These are phyloP conservation scores for Oreotrochilus melanogaster DNA, from an alignment of 2,113 vertebrate species.

Conservation along the genomic window DNA sequence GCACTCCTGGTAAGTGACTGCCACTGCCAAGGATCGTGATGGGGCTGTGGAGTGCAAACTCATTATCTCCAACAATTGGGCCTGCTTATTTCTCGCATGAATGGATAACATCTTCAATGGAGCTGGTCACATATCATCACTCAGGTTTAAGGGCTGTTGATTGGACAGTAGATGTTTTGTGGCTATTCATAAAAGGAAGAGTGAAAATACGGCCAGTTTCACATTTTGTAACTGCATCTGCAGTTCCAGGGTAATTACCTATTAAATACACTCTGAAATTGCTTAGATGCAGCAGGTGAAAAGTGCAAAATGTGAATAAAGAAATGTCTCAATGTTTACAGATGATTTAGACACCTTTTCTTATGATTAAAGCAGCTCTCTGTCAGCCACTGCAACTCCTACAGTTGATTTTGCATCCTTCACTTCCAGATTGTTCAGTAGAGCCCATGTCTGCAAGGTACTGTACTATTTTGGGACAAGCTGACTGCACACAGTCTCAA, in stretches of 20 bases:
- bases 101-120: slow-evolving; percentile 50
- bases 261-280: slow-evolving; percentile 60
- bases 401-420: background rate
- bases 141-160: slow-evolving; percentile 55
- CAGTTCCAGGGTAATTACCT: slow-evolving; percentile 65
- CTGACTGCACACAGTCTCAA: background rate
- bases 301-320: slow-evolving; percentile 16
- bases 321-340: background rate
- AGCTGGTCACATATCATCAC: slow-evolving; percentile 43
- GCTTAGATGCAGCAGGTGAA: slow-evolving; percentile 11
- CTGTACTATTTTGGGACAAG: accelerated
- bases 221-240: slow-evolving; percentile 58
- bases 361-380: background rate
- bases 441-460: background rate
- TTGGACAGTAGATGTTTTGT: slow-evolving; percentile 60
- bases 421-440: background rate
- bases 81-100: slow-evolving; percentile 71
- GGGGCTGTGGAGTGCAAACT: slow-evolving; percentile 45
- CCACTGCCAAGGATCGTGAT: slow-evolving; percentile 44
- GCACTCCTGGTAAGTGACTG: background rate
- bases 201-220: slow-evolving; percentile 54
- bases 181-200: slow-evolving; percentile 56
- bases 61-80: slow-evolving; percentile 65
- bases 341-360: background rate
- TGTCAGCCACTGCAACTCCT: background rate